These are phyloP conservation scores for Zalophus californianus DNA, from an alignment of 2,797 vertebrate species.

Conservation along the genomic window DNA sequence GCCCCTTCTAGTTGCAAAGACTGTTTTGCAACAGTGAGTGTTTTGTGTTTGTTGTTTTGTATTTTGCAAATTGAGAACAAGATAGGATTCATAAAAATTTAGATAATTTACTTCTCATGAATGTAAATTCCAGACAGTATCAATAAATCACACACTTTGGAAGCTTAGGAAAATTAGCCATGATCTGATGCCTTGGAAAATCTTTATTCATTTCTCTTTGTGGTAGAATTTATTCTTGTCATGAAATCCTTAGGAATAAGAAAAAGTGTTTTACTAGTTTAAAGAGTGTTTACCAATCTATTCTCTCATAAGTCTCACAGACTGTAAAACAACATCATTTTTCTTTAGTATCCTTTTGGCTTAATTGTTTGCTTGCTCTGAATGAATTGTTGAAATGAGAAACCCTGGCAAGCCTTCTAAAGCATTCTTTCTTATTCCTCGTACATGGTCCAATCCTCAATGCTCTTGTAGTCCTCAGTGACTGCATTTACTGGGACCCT, in stretches of 20 bases:
- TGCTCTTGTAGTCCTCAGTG: not conserved
- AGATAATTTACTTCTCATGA: constrained; percentile 21
- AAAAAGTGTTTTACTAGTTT: constrained; percentile 25
- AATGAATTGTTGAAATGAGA: constrained; percentile 52
- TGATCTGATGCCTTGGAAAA: constrained; percentile 52
- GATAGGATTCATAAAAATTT: constrained; percentile 51
- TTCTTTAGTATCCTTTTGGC: constrained; percentile 8
- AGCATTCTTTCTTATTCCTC: not conserved
- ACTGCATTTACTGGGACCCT: not conserved
- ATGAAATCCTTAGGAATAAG: constrained; percentile 18
- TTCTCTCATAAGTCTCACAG: not conserved
- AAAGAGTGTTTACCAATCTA: constrained; percentile 8
- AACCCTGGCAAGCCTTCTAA: not conserved
- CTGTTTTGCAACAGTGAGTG: not conserved
- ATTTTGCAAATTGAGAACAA: constrained; percentile 57
- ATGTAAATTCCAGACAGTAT: constrained; percentile 50
- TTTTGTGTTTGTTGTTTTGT: constrained; percentile 47
- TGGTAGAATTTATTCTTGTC: constrained; percentile 32
- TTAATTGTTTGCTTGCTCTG: not conserved
- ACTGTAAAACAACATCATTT: constrained; percentile 3
- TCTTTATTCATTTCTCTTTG: constrained; percentile 26
- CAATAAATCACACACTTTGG: constrained; percentile 39
- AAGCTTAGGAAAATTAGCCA: constrained; percentile 44
- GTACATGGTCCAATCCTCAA: not conserved
- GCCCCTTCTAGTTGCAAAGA: constrained; percentile 22